Evolutionary conservation across 1,140 invertebrate genomes (phyloP), one percentile per base, ranked within the genome.

Genomic region (Lordiphosa stackelbergi): DNA sequence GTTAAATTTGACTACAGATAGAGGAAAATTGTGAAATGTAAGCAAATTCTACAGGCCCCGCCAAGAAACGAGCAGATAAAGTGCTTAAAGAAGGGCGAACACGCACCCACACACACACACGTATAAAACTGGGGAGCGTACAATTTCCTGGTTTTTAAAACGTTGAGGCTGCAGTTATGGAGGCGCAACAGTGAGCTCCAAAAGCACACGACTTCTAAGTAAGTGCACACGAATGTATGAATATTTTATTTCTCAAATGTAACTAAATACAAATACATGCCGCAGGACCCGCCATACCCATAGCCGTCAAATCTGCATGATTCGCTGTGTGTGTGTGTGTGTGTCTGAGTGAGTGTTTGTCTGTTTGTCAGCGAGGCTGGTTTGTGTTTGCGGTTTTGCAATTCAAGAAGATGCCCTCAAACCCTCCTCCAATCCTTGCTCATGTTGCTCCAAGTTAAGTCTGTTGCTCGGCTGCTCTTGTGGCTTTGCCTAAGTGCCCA

Each of bases 201-300:
- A 42, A 66, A 73, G 61, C 63, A 71, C 41, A 53, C 62, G 53
- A 65, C 63, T 81, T 57, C 51, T 56, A 65, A 72, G 60, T 41
- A 83, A 81, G 59, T 68, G 66, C 75, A 71, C 75, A 74, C 54
- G 62, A 81, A 72, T 77, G 64, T 75, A 69, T 81, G 77, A 81
- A 81, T 83, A 83, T 83, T 81, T 81, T 66, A 83, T 83, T 52
- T 64, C 45, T 59, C 60, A 83, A 75, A 81, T 83, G 75, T 83
- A 62, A 64, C 77, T 72, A 81, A 72, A 81, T 74, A 78, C 54
- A 70, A 53, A 69, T 19, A 56, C 74, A 41, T 34, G 43, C 55
- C 47, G 40, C 56, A 72, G 57, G 65, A 69, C 63, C 57, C 22
- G 63, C 55, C 54, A 68, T 65, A 59, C 64, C 31, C 54, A 68